phyloP scores from a whole-genome alignment of 2,888 invertebrate genomes.

The Synanthedon myopaeformis region DNA sequence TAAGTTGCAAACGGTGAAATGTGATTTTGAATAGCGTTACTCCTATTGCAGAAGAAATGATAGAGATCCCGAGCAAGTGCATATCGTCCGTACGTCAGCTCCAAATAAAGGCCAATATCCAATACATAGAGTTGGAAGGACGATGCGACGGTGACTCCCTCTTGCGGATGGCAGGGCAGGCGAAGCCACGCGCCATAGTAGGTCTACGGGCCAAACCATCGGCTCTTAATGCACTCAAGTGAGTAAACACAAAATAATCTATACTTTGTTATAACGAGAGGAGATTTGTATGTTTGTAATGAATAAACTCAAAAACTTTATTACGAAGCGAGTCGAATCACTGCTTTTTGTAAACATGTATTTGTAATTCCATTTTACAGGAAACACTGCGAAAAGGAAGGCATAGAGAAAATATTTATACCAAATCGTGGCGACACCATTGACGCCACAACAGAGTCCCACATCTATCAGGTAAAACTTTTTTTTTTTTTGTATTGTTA shows the following conservation, averaged over 20 bases:
- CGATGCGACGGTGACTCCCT: constrained; percentile 87
- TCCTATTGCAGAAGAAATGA: constrained; percentile 37
- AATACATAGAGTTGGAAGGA: constrained; percentile 98
- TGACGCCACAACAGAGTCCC: constrained; percentile 97
- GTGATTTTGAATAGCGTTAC: too few relatives aligned
- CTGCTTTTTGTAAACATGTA: too few relatives aligned
- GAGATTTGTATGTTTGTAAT: too few relatives aligned
- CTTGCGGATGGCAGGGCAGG: constrained; percentile 82
- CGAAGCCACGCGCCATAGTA: constrained; percentile 85
- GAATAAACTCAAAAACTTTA: too few relatives aligned
- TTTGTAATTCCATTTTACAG: constrained; percentile 28
- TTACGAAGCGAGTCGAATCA: too few relatives aligned
- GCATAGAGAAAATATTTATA: constrained; percentile 77
- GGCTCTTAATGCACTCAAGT: constrained; percentile 35
- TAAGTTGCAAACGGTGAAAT: too few relatives aligned
- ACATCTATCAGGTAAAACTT: constrained; percentile 90
- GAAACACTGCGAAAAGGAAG: constrained; percentile 74
- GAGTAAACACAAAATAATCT: too few relatives aligned
- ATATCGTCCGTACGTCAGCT: constrained; percentile 79
- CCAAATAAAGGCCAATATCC: constrained; percentile 85
- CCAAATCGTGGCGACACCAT: constrained; percentile 86
- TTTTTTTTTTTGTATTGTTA: neutral
- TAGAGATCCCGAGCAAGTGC: constrained; percentile 92
- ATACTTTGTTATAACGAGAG: too few relatives aligned
- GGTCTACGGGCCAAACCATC: constrained; percentile 36